Percentiles rank a stretch among this genome's conserved stretches.
Conservation (phyloP, 1,140 invertebrate species). For the Trinorchestia longiramus region DNA sequence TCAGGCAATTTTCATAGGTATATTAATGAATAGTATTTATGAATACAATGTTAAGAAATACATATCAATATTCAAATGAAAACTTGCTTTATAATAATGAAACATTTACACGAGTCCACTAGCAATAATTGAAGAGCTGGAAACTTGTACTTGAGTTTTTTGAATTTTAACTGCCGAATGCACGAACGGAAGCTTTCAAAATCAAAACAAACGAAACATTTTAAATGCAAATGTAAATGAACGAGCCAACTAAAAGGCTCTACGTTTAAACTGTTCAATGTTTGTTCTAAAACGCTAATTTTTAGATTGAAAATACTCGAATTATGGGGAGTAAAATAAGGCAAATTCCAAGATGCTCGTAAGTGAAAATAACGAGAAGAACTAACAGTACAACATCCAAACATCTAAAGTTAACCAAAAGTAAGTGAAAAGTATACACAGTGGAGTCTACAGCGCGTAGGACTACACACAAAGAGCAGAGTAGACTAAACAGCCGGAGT, state of each 20-base stretch:
- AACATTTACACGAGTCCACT: neutral
- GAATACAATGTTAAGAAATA: neutral
- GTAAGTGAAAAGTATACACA: neutral
- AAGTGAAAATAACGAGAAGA: neutral
- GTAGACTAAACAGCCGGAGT: neutral
- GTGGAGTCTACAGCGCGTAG: neutral
- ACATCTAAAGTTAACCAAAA: neutral
- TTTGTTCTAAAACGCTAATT: neutral
- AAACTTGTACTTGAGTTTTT: neutral
- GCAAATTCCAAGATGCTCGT: neutral
- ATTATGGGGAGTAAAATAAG: neutral
- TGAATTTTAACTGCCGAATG: neutral
- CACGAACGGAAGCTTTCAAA: no score
- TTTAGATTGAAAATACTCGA: neutral
- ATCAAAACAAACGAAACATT: no score
- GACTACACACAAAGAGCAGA: neutral
- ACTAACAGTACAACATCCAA: neutral
- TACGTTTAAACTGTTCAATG: neutral
- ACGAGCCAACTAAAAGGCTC: neutral
- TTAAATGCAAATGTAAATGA: neutral
- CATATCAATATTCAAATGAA: neutral
- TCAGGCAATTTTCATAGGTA: no score
- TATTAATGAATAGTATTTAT: neutral
- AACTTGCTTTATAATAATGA: neutral
- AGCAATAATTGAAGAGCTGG: neutral